A percentile compares a stretch with the other conserved stretches of the same genome.
phyloP scores from a whole-genome alignment of 2,113 vertebrate genomes.

The Jacana jacana region DNA sequence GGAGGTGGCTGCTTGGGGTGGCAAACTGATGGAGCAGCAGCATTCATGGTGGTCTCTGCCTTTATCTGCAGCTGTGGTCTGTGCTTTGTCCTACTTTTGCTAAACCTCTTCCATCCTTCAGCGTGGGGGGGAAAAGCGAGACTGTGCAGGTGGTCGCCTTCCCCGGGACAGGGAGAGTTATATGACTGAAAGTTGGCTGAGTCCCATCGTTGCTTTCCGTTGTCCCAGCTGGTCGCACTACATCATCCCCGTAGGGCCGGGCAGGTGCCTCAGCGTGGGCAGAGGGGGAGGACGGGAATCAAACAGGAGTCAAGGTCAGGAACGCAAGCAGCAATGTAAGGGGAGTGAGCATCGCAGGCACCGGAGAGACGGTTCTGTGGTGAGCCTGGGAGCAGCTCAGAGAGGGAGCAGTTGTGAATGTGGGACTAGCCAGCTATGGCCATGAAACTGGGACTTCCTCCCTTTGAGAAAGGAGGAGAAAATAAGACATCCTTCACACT shows the following conservation, averaged over 20 bases:
- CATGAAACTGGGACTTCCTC: not conserved
- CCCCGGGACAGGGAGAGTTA: not conserved
- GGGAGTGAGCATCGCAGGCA: not conserved
- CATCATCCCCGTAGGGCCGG: not conserved
- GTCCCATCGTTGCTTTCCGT: not conserved
- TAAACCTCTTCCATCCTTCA: not conserved
- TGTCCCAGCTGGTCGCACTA: slow-evolving; percentile 35
- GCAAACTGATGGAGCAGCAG: not conserved
- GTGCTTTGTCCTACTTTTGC: not conserved
- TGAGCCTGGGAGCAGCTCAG: fast-evolving
- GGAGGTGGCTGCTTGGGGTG: not conserved
- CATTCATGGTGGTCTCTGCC: not conserved
- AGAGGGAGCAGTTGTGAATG: not conserved
- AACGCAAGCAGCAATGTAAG: not conserved
- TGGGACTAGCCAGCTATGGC: not conserved
- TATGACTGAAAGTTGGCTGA: not conserved
- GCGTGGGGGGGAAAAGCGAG: fast-evolving
- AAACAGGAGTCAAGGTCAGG: slow-evolving; percentile 19
- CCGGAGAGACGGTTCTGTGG: fast-evolving
- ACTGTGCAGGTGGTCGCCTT: not conserved
- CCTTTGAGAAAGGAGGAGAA: not conserved
- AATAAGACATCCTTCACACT: not conserved
- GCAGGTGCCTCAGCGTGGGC: not conserved
- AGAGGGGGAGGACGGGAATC: not conserved
- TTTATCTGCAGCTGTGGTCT: not conserved